Percentiles rank a stretch among this genome's conserved stretches.
phyloP scores from a whole-genome alignment of 2,113 vertebrate genomes.

The Xiphorhynchus elegans region DNA sequence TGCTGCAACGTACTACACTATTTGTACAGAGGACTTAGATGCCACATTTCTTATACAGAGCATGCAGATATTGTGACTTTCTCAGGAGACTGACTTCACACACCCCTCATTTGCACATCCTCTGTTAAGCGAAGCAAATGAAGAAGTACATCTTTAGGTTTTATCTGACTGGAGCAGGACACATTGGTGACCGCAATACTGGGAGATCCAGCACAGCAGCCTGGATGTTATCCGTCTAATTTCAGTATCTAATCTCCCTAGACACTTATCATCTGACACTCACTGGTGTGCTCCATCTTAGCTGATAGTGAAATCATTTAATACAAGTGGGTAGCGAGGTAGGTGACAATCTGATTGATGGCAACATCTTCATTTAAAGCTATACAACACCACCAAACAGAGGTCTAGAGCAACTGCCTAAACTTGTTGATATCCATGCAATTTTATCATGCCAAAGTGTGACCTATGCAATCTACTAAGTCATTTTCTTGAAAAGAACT shows the following conservation, averaged over 20 bases:
- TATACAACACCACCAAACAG: not conserved
- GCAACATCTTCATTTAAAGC: conserved; percentile 33
- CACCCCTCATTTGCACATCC: not conserved
- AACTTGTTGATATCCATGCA: not conserved
- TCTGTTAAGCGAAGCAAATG: not conserved
- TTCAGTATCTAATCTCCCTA: conserved; percentile 63
- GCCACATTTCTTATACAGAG: not conserved
- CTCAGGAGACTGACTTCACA: not conserved
- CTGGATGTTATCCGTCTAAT: conserved; percentile 56
- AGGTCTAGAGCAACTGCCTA: not conserved
- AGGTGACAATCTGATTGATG: conserved; percentile 63
- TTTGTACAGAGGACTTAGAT: not conserved
- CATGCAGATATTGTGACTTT: not conserved
- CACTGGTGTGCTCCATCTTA: conserved; percentile 53
- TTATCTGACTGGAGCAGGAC: not conserved
- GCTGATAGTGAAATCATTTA: conserved; percentile 66
- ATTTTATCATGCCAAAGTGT: not conserved
- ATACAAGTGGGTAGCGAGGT: conserved; percentile 57
- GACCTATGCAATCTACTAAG: not conserved
- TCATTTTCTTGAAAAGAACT: not conserved
- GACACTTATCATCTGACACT: conserved; percentile 65
- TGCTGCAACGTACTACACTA: not conserved
- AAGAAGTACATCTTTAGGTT: not conserved
- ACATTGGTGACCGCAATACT: not conserved
- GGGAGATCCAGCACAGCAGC: not conserved